phyloP scores from a whole-genome alignment of 2,888 invertebrate species.

The Pyrrhosoma nymphula region DNA sequence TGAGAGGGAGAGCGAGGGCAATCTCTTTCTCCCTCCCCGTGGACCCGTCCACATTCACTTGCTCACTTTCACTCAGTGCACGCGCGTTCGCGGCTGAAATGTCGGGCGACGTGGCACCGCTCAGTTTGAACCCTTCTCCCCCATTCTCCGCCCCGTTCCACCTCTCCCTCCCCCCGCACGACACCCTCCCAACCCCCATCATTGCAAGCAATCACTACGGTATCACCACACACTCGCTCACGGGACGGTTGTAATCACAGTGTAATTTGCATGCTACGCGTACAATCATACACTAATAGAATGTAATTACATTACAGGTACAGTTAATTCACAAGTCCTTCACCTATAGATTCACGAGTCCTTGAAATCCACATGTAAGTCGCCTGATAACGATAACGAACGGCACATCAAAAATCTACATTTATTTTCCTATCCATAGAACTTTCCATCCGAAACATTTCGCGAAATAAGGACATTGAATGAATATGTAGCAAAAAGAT shows the following conservation, averaged over 20 bases:
- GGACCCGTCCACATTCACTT: neutral
- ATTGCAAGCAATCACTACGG: neutral
- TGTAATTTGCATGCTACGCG: neutral
- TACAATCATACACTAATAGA: too few relatives aligned
- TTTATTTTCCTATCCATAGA: too few relatives aligned
- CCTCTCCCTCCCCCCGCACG: neutral
- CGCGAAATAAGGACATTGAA: too few relatives aligned
- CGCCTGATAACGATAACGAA: too few relatives aligned
- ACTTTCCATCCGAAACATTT: too few relatives aligned
- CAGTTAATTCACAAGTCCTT: too few relatives aligned
- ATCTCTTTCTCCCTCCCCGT: neutral
- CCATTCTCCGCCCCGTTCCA: neutral
- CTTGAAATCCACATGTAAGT: too few relatives aligned
- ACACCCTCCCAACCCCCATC: neutral
- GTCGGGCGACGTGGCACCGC: neutral
- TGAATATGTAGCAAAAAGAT: too few relatives aligned
- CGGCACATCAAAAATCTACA: too few relatives aligned
- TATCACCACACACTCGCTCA: neutral
- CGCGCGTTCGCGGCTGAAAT: neutral
- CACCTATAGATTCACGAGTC: too few relatives aligned
- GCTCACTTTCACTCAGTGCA: conserved; percentile 8
- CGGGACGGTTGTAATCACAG: neutral
- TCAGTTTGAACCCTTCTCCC: neutral
- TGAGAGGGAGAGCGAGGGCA: neutral
- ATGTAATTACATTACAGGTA: too few relatives aligned